phyloP scores from a whole-genome alignment of 2,113 vertebrate genomes.

The Fulica atra region DNA sequence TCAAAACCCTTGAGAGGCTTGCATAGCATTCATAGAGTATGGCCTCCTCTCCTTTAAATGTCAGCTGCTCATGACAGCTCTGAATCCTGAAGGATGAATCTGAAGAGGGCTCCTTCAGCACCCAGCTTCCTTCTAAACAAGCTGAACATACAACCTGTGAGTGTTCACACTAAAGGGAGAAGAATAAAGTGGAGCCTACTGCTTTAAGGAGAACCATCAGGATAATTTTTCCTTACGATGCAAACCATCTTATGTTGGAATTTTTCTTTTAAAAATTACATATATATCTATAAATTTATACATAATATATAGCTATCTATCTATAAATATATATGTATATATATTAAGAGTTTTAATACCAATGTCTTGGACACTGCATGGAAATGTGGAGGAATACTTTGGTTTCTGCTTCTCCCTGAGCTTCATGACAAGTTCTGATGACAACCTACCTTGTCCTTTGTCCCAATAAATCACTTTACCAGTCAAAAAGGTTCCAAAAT shows the following conservation, averaged over 20 bases:
- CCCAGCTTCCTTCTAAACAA: neutral
- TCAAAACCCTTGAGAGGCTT: slow-evolving; percentile 8
- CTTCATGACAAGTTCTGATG: neutral
- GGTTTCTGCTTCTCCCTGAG: neutral
- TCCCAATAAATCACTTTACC: neutral
- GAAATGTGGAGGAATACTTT: neutral
- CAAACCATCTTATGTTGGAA: neutral
- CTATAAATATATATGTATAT: neutral
- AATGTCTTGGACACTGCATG: neutral
- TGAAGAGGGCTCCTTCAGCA: neutral
- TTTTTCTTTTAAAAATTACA: neutral
- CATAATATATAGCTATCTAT: too few species aligned
- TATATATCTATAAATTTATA: neutral
- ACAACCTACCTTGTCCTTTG: neutral
- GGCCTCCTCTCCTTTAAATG: slow-evolving; percentile 19
- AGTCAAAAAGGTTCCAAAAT: neutral
- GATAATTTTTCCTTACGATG: neutral
- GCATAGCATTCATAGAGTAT: neutral
- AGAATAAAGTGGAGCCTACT: neutral
- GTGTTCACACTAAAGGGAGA: neutral
- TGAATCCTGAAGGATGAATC: slow-evolving; percentile 23
- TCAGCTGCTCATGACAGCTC: slow-evolving; percentile 16
- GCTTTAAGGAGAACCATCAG: neutral
- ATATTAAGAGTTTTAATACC: neutral
- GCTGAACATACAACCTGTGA: neutral